These are phyloP conservation scores for Andrena minutula DNA, from an alignment of 2,888 invertebrate species.

Conservation along the genomic window DNA sequence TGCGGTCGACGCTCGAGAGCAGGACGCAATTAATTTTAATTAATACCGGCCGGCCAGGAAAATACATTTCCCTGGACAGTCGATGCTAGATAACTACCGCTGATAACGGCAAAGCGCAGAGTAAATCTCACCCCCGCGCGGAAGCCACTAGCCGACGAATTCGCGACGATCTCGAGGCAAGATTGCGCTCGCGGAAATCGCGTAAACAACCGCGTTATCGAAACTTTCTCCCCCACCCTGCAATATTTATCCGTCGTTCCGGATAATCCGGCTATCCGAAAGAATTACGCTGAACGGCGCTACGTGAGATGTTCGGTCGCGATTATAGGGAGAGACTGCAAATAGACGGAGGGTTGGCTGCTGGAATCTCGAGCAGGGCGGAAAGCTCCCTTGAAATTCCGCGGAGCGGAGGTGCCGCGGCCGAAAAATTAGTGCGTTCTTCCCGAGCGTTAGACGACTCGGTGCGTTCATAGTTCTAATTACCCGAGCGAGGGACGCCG, in stretches of 20 bases:
- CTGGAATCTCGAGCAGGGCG: conserved; percentile 6
- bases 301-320: conserved; percentile 46
- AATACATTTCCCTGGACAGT: conserved; percentile 18
- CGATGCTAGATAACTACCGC: conserved; percentile 23
- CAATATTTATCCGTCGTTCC: conserved; percentile 24
- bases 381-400: no score
- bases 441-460: conserved; percentile 28
- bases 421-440: neutral
- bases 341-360: conserved; percentile 17
- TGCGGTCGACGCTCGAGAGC: neutral
- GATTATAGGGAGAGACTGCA: conserved; percentile 41
- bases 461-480: conserved; percentile 51
- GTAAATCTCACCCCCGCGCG: conserved; percentile 16
- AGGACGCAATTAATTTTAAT: conserved; percentile 26
- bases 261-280: conserved; percentile 26
- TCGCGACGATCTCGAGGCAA: neutral
- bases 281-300: conserved; percentile 21
- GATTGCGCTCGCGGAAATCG: conserved; percentile 10
- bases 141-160: neutral
- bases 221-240: conserved; percentile 18
- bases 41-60: conserved; percentile 6
- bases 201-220: conserved; percentile 13
- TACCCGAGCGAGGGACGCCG: conserved; percentile 28
- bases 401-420: neutral
- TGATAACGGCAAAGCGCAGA: conserved; percentile 33